phyloP scores from a whole-genome alignment of 2,888 invertebrate species.

The Apamea monoglypha region DNA sequence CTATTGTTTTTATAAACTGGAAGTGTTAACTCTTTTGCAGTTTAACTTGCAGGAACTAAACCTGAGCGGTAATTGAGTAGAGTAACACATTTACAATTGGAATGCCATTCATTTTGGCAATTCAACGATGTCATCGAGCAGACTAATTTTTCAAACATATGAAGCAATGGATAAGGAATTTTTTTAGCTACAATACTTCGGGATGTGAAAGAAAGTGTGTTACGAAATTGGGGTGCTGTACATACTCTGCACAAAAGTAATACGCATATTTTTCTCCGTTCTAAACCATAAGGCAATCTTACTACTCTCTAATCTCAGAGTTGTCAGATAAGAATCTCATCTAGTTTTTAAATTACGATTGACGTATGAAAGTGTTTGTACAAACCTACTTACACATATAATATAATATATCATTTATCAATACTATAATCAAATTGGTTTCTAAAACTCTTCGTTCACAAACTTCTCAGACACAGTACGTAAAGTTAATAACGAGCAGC shows the following conservation, averaged over 20 bases:
- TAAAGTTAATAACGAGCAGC: slow-evolving; percentile 24
- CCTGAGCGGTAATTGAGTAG: too few species aligned
- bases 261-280: neutral
- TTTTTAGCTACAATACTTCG: neutral
- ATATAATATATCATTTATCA: neutral
- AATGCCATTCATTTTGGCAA: neutral
- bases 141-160: neutral
- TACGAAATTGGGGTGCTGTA: too few species aligned
- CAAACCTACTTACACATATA: neutral
- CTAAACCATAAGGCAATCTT: neutral
- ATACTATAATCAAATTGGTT: neutral
- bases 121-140: neutral
- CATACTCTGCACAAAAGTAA: neutral
- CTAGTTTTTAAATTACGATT: neutral
- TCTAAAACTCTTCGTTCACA: slow-evolving; percentile 3
- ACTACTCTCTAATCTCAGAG: neutral
- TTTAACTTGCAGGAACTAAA: neutral
- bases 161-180: neutral
- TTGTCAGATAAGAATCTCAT: neutral
- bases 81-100: neutral
- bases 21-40: neutral
- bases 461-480: neutral
- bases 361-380: neutral
- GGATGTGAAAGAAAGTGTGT: neutral
- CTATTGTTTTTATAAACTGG: neutral